phyloP scores from a whole-genome alignment of 2,888 invertebrate genomes.

The Miltochrista miniata region DNA sequence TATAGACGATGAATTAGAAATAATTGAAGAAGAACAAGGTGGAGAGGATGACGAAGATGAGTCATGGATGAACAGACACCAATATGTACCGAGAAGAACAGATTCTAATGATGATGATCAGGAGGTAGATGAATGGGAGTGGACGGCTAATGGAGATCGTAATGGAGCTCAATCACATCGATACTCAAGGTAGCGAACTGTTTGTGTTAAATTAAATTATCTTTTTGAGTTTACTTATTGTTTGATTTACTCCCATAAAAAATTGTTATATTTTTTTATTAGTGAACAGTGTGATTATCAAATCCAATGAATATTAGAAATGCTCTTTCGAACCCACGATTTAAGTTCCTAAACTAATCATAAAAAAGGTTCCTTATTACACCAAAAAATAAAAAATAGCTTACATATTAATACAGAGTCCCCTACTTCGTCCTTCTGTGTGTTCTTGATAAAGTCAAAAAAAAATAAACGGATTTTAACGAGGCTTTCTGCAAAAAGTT shows the following conservation, averaged over 20 bases:
- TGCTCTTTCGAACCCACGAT: too few species aligned
- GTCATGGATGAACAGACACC: slow-evolving; percentile 60
- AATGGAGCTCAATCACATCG: slow-evolving; percentile 71
- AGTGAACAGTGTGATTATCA: too few species aligned
- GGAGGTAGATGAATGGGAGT: slow-evolving; percentile 80
- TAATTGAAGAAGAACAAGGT: slow-evolving; percentile 71
- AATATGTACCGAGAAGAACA: slow-evolving; percentile 43
- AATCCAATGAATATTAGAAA: too few species aligned
- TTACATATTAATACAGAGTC: too few species aligned
- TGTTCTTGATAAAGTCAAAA: too few species aligned
- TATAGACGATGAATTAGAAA: slow-evolving; percentile 62
- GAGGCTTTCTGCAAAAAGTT: too few species aligned
- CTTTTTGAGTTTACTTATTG: slow-evolving; percentile 32
- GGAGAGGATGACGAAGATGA: slow-evolving; percentile 71
- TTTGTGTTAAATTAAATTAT: slow-evolving; percentile 48
- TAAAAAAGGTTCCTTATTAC: too few species aligned
- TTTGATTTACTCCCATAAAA: slow-evolving; percentile 9
- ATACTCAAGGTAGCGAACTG: slow-evolving; percentile 64
- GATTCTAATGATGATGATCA: slow-evolving; percentile 58
- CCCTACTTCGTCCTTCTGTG: too few species aligned
- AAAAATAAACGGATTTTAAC: too few species aligned
- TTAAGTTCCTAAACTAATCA: too few species aligned
- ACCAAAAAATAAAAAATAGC: too few species aligned
- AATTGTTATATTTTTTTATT: too few species aligned
- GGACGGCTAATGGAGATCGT: slow-evolving; percentile 53